Evolutionary conservation across 2,888 invertebrate species (phyloP).

Genomic region (Andrena marginata): DNA sequence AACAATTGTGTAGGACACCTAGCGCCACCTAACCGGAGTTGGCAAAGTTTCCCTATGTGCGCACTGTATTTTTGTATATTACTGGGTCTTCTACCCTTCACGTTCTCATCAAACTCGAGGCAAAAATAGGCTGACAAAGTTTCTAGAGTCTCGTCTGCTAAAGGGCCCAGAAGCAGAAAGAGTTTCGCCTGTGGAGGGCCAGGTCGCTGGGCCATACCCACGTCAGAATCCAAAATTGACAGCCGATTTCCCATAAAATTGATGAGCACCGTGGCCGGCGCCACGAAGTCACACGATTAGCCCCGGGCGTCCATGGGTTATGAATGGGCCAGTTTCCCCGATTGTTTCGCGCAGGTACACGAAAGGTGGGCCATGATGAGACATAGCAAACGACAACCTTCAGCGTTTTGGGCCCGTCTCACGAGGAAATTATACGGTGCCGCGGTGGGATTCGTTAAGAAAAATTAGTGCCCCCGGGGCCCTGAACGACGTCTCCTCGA

Average conservation of each 20-base stretch:
- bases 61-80: not conserved
- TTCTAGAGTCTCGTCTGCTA: conserved; percentile 40
- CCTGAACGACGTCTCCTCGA: conserved; percentile 27
- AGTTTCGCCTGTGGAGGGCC: conserved; percentile 50
- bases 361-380: conserved; percentile 16
- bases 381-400: conserved; percentile 39
- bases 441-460: conserved; percentile 47
- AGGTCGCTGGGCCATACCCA: conserved; percentile 61
- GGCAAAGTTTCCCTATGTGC: too few relatives aligned
- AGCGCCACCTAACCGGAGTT: too few relatives aligned
- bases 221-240: conserved; percentile 83
- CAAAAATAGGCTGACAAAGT: not conserved
- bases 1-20: too few relatives aligned
- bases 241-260: conserved; percentile 83
- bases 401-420: conserved; percentile 29
- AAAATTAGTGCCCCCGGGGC: conserved; percentile 47
- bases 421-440: conserved; percentile 53
- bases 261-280: conserved; percentile 79
- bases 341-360: conserved; percentile 66
- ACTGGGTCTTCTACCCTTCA: not conserved
- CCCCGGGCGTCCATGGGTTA: conserved; percentile 75
- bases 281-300: conserved; percentile 74
- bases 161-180: conserved; percentile 22
- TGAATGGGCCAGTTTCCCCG: conserved; percentile 76
- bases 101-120: not conserved